Evolutionary conservation across 2,113 vertebrate species (phyloP), one percentile per base, ranked within the genome.

Genomic region (Jaculus jaculus): DNA sequence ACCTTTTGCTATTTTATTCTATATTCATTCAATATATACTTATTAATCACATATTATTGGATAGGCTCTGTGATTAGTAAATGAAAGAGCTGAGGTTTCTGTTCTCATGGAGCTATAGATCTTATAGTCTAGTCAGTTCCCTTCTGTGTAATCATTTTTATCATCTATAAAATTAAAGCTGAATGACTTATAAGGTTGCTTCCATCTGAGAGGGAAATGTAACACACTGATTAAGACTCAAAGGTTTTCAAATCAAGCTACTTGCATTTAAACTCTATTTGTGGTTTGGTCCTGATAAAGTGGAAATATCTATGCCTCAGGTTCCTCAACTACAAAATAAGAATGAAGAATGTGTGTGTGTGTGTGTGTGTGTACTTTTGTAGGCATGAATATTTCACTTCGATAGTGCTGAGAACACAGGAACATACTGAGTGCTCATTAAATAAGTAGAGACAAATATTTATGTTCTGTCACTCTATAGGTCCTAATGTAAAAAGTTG

Each of bases 1-100:
- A 51, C 16, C 65, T 92, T 93, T 88, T 74, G 37, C 5, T 94
- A 24, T 90, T 85, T 73, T 84, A 77, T 85, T 95, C 8, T 82
- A 2, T 58, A 90, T 39, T 91, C n/a, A 83, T 30, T 74, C 39
- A 69, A 30, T 69, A 82, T 47, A 54, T 81, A 47, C 39, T 80
- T 95, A 88, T 42, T 92, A 42, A 79, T 7, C 24, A 74, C 10
- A 58, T 87, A 80, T 34, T 73, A 39, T 69, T 85, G 17, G 11
- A 81, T 90, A 90, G 20, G 72, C 32, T 51, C 21, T 92, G 9
- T 26, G 13, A 78, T 89, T 93, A 37, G 16, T 72, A 71, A 81
- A 47, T 34, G 92, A 95, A 84, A 78, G 69, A 73, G 47, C 79
- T 91, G 42, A 91, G 65, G 88, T 91, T 42, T 58, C 32, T 65